These are phyloP conservation scores for Apotomis turbidana DNA, from an alignment of 2,888 invertebrate species.

Conservation along the genomic window DNA sequence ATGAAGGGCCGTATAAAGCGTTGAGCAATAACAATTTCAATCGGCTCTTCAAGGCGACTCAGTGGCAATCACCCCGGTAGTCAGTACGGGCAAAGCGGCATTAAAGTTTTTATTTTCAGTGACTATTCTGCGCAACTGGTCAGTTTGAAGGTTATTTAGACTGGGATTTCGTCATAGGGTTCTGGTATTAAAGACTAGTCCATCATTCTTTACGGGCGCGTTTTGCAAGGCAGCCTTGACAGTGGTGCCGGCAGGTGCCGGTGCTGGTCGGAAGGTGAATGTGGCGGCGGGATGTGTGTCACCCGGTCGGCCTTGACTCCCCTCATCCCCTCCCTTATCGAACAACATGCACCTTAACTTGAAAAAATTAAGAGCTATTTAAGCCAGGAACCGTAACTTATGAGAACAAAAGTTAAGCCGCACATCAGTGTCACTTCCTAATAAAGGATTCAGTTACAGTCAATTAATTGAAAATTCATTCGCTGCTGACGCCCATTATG, in stretches of 20 bases:
- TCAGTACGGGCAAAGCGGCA: conserved; percentile 41
- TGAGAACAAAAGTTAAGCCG: neutral
- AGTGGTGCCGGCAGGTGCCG: conserved; percentile 70
- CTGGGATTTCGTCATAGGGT: conserved; percentile 60
- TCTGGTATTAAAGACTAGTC: conserved; percentile 56
- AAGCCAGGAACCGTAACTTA: neutral
- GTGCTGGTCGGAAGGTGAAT: conserved; percentile 77
- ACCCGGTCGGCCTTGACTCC: conserved; percentile 77
- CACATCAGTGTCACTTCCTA: neutral
- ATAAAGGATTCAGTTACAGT: neutral
- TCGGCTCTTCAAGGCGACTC: conserved; percentile 51
- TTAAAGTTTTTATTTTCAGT: conserved; percentile 44
- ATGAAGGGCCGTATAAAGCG: conserved; percentile 31
- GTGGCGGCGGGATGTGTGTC: conserved; percentile 75
- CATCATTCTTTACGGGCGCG: conserved; percentile 54
- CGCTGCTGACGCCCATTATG: neutral
- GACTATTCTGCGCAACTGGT: conserved; percentile 46
- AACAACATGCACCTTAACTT: conserved; percentile 22
- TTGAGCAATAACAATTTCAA: conserved; percentile 32
- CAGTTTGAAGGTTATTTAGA: conserved; percentile 57
- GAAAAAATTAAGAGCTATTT: neutral
- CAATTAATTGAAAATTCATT: neutral
- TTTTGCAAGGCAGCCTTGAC: conserved; percentile 81
- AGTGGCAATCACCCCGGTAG: conserved; percentile 59
- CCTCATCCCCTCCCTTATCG: conserved; percentile 60